Evolutionary conservation across 2,797 vertebrate genomes (phyloP).

Genomic region (Urophycis tenuis): DNA sequence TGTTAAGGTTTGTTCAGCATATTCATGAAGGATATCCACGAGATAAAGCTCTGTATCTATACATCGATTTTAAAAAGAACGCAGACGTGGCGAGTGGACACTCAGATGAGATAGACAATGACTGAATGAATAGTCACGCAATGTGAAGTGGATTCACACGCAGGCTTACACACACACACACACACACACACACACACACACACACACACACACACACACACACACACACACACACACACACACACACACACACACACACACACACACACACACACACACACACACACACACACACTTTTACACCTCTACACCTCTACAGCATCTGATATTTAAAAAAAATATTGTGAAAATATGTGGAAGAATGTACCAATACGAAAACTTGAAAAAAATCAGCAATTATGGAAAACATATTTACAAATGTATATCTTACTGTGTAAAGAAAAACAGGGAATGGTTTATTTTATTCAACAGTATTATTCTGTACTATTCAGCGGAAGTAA

Average conservation of each 20-base stretch:
- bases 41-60: no score
- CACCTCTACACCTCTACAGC: constrained; percentile 21
- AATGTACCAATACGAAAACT: neutral
- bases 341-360: constrained; percentile 8
- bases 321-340: no score
- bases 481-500: neutral
- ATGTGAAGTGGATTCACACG: neutral
- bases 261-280: no score
- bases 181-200: neutral
- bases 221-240: no score
- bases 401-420: neutral
- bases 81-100: neutral
- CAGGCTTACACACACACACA: constrained; percentile 10
- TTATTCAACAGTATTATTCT: neutral
- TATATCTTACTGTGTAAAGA: neutral
- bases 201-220: no score
- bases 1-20: no score
- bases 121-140: neutral
- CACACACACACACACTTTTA: no score
- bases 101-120: neutral
- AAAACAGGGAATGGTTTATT: neutral
- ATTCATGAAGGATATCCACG: no score
- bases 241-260: no score
- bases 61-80: neutral
- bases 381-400: neutral